Evolutionary conservation across 2,888 invertebrate genomes (phyloP), one percentile per base, ranked within the genome.

Genomic region (Mythimna albipuncta): DNA sequence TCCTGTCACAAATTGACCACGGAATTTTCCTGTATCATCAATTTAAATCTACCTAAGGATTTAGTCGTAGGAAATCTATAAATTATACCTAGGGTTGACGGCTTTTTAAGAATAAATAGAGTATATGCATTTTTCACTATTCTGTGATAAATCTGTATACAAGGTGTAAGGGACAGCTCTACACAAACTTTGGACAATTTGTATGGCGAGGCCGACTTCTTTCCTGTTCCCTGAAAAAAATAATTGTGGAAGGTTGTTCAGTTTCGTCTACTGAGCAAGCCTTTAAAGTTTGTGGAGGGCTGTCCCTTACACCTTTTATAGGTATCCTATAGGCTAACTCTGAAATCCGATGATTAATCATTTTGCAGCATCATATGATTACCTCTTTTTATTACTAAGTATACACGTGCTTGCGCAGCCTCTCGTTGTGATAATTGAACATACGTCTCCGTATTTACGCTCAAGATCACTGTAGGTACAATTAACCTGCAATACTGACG

Each of bases 381-480:
- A 64, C 19, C 55, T 26, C 52, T 58, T 58, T n/a, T 69, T 77
- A 44, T 35, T 47, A 44, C 57, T 44, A 38, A 6, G 7, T 58
- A 7, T 47, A 10, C 38, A n/a, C 68, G 65, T 21, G 50, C 41
- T 50, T 61, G 64, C 55, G 44, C 63, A 67, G 64, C 26, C 57
- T 3, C 57, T 69, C 35, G 35, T 71, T 71, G 71, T 54, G 41
- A 66, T 79, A 83, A 74, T 83, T 79, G 65, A 59, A 69, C 7
- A 11, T 54, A 47, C 44, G 10, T 38, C 41, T 64, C 52, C 16
- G 35, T 79, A 61, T 32, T 68, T 65, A 59, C 52, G 73, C 59
- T 64, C 54, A 67, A 81, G 64, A 65, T 47, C 77, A 57, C 32
- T 44, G 41, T 26, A 21, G 55, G 13, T 55, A 13, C 21, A 19